These are phyloP conservation scores for Sinohyriopsis cumingii DNA, from an alignment of 2,888 invertebrate genomes.

Conservation along the genomic window DNA sequence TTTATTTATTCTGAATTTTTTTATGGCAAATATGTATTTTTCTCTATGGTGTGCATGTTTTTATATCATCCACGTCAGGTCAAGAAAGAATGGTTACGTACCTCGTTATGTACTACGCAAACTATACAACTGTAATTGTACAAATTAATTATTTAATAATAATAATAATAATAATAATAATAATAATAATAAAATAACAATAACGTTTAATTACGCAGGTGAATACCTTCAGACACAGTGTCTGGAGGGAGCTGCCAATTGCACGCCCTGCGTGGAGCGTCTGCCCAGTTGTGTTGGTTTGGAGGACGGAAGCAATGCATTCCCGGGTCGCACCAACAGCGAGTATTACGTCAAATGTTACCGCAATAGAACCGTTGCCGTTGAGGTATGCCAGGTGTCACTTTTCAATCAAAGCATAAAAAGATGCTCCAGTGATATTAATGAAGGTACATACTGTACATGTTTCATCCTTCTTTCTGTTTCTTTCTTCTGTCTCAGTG, in stretches of 20 bases:
- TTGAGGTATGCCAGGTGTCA: slow-evolving; percentile 51
- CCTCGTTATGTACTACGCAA: too few relatives aligned
- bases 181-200: not conserved
- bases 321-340: slow-evolving; percentile 45
- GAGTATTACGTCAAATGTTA: slow-evolving; percentile 53
- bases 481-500: too few relatives aligned
- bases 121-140: too few relatives aligned
- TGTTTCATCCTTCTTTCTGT: too few relatives aligned
- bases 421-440: slow-evolving; percentile 37
- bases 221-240: slow-evolving; percentile 50
- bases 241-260: slow-evolving; percentile 38
- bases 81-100: too few relatives aligned
- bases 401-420: slow-evolving; percentile 31
- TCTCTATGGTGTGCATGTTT: too few relatives aligned
- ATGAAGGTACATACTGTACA: slow-evolving; percentile 28
- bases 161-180: too few relatives aligned
- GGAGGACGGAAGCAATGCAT: slow-evolving; percentile 46
- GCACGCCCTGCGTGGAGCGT: slow-evolving; percentile 52
- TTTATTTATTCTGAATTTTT: too few relatives aligned
- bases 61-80: too few relatives aligned
- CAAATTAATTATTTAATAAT: too few relatives aligned
- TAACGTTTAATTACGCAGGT: slow-evolving; percentile 17
- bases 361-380: slow-evolving; percentile 45
- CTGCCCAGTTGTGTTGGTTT: slow-evolving; percentile 49
- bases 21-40: too few relatives aligned